Percentiles rank a stretch among this genome's conserved stretches.
These are phyloP conservation scores for Megalops cyprinoides DNA, from an alignment of 2,797 vertebrate species.

Conservation along the genomic window DNA sequence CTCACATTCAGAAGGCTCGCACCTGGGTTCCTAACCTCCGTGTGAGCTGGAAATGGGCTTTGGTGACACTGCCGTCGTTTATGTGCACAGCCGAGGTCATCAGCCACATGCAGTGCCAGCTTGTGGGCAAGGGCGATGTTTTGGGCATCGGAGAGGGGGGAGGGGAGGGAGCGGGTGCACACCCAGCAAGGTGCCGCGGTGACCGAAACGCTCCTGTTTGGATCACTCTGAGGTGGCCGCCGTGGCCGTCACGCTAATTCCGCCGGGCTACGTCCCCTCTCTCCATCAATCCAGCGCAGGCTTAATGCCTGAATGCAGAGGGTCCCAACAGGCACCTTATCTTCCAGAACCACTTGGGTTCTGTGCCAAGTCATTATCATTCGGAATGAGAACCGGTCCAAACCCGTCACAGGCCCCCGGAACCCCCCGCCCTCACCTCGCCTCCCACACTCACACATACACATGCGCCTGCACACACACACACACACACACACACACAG, in stretches of 20 bases:
- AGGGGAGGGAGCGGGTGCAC: too few species aligned
- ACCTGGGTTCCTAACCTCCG: background rate
- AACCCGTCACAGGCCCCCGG: background rate
- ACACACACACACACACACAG: background rate
- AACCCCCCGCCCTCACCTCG: background rate
- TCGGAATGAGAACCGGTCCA: background rate
- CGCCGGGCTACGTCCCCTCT: constrained; percentile 44
- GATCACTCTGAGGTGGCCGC: background rate
- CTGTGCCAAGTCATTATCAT: constrained; percentile 25
- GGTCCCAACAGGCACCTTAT: constrained; percentile 73
- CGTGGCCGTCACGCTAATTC: background rate
- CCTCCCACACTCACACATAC: background rate
- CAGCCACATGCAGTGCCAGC: background rate
- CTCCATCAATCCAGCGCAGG: constrained; percentile 63
- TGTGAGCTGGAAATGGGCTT: background rate
- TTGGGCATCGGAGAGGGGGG: background rate
- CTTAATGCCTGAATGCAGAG: constrained; percentile 70
- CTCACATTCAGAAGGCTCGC: background rate
- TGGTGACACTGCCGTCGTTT: background rate
- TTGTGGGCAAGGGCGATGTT: background rate
- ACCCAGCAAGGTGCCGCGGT: too few species aligned
- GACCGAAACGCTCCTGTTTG: too few species aligned
- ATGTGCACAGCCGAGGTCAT: too few species aligned
- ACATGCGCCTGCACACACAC: background rate
- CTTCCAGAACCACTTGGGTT: constrained; percentile 59